Percentiles rank a stretch among this genome's conserved stretches.
Evolutionary conservation across 2,113 vertebrate genomes (phyloP).

Genomic region (Rhynchomys soricoides): DNA sequence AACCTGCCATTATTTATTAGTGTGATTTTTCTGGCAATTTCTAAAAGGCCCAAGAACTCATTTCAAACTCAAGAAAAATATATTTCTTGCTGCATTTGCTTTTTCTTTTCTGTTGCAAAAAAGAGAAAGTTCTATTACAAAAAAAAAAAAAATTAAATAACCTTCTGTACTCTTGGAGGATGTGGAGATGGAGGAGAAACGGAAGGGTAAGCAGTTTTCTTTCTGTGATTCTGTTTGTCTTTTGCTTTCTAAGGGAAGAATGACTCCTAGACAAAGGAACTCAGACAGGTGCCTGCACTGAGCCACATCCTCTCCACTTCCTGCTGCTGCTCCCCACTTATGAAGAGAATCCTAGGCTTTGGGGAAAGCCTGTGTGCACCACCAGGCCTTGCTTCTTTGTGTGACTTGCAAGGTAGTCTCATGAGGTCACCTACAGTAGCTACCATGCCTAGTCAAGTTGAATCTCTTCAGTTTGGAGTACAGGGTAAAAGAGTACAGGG

Average conservation of each 20-base stretch:
- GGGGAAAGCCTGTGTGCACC: background rate
- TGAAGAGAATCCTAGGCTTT: background rate
- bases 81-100: slow-evolving; percentile 58
- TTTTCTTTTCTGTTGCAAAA: background rate
- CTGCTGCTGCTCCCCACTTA: background rate
- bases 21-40: slow-evolving; percentile 46
- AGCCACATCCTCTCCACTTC: too few species aligned
- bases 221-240: slow-evolving; percentile 42
- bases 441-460: background rate
- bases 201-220: slow-evolving; percentile 63
- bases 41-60: background rate
- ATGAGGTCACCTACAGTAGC: background rate
- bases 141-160: slow-evolving; percentile 43
- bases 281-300: background rate
- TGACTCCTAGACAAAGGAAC: slow-evolving; percentile 21
- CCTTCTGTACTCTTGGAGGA: slow-evolving; percentile 60
- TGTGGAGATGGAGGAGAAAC: slow-evolving; percentile 43
- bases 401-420: background rate
- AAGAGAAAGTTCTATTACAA: slow-evolving; percentile 44
- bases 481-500: background rate
- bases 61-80: slow-evolving; percentile 53
- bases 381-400: background rate
- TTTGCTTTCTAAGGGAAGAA: slow-evolving; percentile 30
- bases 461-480: background rate
- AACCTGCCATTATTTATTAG: slow-evolving; percentile 34